A percentile compares a stretch with the other conserved stretches of the same genome.
Conservation (phyloP, 2,888 invertebrate species). For the Epirrhoe tristata region DNA sequence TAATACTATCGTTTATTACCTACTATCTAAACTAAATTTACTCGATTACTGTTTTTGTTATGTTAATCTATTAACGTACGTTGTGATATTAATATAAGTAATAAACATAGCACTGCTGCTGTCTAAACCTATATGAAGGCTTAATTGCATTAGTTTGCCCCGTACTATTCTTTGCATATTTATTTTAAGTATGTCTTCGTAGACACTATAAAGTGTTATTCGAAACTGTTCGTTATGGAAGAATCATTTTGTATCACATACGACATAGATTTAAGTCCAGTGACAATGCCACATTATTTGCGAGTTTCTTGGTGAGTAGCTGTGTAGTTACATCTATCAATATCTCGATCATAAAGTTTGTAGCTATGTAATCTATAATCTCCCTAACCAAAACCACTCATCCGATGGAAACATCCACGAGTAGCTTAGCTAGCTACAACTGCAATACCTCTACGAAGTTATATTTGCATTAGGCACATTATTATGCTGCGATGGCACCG, state of each 20-base stretch:
- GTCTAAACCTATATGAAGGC: constrained; percentile 64
- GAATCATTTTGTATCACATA: constrained; percentile 56
- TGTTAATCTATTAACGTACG: not conserved
- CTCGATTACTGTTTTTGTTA: not conserved
- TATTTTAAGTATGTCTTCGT: constrained; percentile 25
- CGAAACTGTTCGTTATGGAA: constrained; percentile 40
- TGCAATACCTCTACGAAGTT: no score
- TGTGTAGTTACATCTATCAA: not conserved
- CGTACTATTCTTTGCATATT: constrained; percentile 51
- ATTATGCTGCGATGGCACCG: no score
- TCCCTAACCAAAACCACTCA: no score
- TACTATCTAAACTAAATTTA: not conserved
- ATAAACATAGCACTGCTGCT: constrained; percentile 43
- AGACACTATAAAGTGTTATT: constrained; percentile 22
- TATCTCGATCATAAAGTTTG: not conserved
- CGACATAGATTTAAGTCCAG: constrained; percentile 41
- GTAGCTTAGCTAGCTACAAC: no score
- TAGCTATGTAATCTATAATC: no score
- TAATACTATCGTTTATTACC: not conserved
- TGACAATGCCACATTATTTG: constrained; percentile 39
- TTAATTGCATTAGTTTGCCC: constrained; percentile 69
- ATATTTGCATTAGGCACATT: no score
- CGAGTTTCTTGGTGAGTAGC: constrained; percentile 61
- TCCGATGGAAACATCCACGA: no score
- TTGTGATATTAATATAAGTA: constrained; percentile 19